Base-by-base conservation (phyloP, 1,140 invertebrate species). In the Zeugodacus cucurbitae region DNA sequence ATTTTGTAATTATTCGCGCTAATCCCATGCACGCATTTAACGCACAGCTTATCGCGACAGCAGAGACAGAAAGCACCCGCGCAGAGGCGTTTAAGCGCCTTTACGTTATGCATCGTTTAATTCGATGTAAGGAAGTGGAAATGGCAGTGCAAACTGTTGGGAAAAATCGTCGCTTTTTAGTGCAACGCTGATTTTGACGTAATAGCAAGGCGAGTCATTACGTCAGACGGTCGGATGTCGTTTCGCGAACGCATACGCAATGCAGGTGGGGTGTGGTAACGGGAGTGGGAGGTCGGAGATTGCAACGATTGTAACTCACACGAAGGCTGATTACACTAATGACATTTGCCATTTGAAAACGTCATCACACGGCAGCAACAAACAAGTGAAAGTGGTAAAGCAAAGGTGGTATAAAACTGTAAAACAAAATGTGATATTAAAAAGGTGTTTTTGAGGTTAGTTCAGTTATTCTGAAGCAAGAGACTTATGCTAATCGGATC, bases 151-250 rank as follows among this genome's bases (percentile, higher is more conserved):
- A 70, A 54, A 54, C 48, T 17, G n/a, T n/a, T 17, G 14, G 48
- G 11, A 17, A 54, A 54, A 54, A 70, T 22, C 70, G n/a, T 41
- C 4, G 70, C 17, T 41, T 41, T 41, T 78, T 41, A 41, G 70
- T 44, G 70, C 70, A 78, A 44, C 32, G 70, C 70, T 44, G 70
- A 22, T 78, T 78, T 78, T 41, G 70, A 78, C 70, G 70, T 78
- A 78, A 78, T n/a, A 22, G 14, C 20, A 17, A 78, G 70, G 34
- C 70, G n/a, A 41, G 22, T 78, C 29, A 78, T 78, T 78, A 44
- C 70, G 70, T 78, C 70, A 78, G 70, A 44, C n/a, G 32, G 26
- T 29, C 29, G 64, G 64, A 4, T 37, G 64, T 5, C 32, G 29
- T 0, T 8, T 26, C 5, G 22, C 58, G 58, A 62, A 62, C n/a